Base-by-base conservation (phyloP, 2,113 vertebrate species). In the Nyctibius bracteatus region DNA sequence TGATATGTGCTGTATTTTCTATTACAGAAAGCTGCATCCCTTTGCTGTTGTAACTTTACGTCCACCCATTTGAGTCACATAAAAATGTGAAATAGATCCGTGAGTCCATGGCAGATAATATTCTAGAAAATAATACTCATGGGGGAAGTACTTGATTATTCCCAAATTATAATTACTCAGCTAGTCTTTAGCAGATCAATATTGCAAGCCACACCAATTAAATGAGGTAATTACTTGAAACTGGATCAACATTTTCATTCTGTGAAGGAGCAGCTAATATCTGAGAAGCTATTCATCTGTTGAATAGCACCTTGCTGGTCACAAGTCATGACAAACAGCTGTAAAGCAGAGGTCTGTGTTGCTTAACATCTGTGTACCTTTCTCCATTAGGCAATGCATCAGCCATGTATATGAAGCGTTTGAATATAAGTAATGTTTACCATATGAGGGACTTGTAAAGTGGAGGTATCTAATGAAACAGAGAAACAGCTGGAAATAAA, bases 191-290 rank as follows among this genome's bases (percentile, higher is more conserved):
- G 62, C 46, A 91, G 54, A 79, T 68, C 1, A 3, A 10, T 79
- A 14, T 77, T 94, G 62, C 71, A 72, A 91, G 74, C 59, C 79
- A 86, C 55, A 46, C n/a, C 31, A 70, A 70, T 77, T 82, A 67
- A 88, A 88, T 61, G 46, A 88, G 63, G 66, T 83, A 88, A 93
- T 88, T 85, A 25, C 33, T 86, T 91, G 79, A 70, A 95, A 88
- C 23, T 35, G 35, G 63, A 70, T 54, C 37, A 44, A 31, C 71
- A 39, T 54, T 86, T 95, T 81, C 8, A 2, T 88, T 58, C 46
- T 46, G 24, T 79, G 77, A 81, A 87, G 54, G 41, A 82, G 28
- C 27, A 58, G 37, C 49, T 73, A 52, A 62, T 91, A 75, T 19
- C 58, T 62, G 43, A 86, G 90, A 35, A 85, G 66, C 20, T 77